Evolutionary conservation across 2,797 vertebrate species (phyloP).

Genomic region (Alcedo atthis): DNA sequence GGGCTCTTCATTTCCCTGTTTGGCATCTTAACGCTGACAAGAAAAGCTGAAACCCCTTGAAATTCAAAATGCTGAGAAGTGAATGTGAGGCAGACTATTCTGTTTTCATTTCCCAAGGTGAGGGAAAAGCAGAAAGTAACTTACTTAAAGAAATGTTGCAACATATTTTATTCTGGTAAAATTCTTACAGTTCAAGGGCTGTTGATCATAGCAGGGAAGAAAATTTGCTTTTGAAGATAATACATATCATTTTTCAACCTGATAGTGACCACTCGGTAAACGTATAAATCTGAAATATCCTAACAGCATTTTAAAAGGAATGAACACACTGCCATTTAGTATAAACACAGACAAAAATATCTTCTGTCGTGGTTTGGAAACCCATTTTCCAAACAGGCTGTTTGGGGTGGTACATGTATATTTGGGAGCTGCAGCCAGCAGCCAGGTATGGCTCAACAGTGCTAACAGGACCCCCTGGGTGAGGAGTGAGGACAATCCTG

Average conservation of each 20-base stretch:
- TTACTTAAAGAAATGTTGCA: slow-evolving; percentile 66
- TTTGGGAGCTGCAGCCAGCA: neutral
- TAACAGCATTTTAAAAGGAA: slow-evolving; percentile 52
- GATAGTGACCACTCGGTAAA: slow-evolving; percentile 65
- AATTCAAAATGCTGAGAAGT: slow-evolving; percentile 7
- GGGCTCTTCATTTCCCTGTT: neutral
- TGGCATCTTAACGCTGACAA: neutral
- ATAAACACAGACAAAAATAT: slow-evolving; percentile 65
- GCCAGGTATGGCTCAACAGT: neutral
- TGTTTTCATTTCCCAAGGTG: slow-evolving; percentile 62
- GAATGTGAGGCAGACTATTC: slow-evolving; percentile 9
- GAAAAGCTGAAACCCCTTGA: slow-evolving; percentile 26
- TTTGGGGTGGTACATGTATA: neutral
- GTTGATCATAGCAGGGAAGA: slow-evolving; percentile 63
- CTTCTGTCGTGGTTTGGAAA: slow-evolving; percentile 56
- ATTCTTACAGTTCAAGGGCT: slow-evolving; percentile 66
- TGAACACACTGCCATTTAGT: slow-evolving; percentile 53
- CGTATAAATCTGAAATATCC: slow-evolving; percentile 62
- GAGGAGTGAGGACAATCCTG: neutral
- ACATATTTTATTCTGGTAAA: slow-evolving; percentile 66
- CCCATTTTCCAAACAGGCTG: slow-evolving; percentile 33
- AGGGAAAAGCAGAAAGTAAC: slow-evolving; percentile 38
- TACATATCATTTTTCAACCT: slow-evolving; percentile 67
- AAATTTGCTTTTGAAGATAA: slow-evolving; percentile 73
- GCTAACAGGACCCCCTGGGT: neutral